A percentile compares a stretch with the other conserved stretches of the same genome.
Evolutionary conservation across 2,113 vertebrate genomes (phyloP).

Genomic region (Ctenomys sociabilis): DNA sequence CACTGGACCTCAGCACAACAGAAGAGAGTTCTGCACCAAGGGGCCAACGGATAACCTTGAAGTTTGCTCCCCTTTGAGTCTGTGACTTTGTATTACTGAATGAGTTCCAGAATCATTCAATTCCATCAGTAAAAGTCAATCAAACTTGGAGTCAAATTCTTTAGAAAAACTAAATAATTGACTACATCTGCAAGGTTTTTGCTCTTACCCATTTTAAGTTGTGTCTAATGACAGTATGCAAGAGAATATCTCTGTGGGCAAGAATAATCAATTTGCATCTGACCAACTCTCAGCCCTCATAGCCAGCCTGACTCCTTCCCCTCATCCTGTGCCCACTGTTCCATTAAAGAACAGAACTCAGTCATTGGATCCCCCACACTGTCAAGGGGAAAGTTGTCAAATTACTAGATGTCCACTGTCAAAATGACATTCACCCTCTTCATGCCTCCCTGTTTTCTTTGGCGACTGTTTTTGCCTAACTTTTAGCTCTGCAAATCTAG

Average conservation of each 20-base stretch:
- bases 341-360: not conserved
- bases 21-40: not conserved
- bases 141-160: not conserved
- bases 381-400: not conserved
- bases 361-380: not conserved
- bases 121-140: not conserved
- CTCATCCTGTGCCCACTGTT: not conserved
- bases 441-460: not conserved
- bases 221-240: not conserved
- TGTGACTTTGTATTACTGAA: not conserved
- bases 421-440: not conserved
- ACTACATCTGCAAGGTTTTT: conserved; percentile 13
- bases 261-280: conserved; percentile 7
- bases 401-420: not conserved
- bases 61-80: not conserved
- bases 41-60: not conserved
- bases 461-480: not conserved
- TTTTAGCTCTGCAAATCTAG: not conserved
- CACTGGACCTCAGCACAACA: not conserved
- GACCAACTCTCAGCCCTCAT: not conserved
- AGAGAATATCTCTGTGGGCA: not conserved
- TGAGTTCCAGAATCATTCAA: conserved; percentile 25
- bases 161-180: conserved; percentile 25
- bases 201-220: conserved; percentile 23
- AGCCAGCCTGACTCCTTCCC: not conserved